Base-by-base conservation (phyloP, 2,113 vertebrate genomes). In the Entomyzon cyanotis region DNA sequence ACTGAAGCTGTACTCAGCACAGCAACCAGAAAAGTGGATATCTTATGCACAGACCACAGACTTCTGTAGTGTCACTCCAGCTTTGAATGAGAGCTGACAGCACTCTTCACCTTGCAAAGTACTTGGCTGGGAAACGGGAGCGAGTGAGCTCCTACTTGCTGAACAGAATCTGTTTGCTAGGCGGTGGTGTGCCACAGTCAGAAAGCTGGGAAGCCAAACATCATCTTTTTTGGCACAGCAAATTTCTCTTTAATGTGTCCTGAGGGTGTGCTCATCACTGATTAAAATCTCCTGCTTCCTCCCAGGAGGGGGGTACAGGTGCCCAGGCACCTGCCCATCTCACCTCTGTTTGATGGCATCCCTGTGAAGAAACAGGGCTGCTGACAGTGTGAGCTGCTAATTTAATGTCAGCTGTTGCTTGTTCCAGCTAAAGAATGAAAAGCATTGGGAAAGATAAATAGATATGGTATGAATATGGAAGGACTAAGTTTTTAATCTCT, bases 181-280 rank as follows among this genome's bases (percentile, higher is more conserved):
- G 25, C 25, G 50, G 28, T 27, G 31, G 25, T 47, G 30, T 0
- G 0, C 18, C 41, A 30, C 28, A 77, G 39, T 58, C 37, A 77
- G 64, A 30, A n/a, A 84, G 14, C 46, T 67, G 50, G 11, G 33
- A 84, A 91, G 50, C 28, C 28, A 62, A 31, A 27, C 30, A 6
- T 27, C 9, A 35, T n/a, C 12, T 5, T 50, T 80, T 77, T 81
- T 58, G 37, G 23, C 46, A 39, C 15, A 47, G 21, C 13, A 35
- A 24, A 52, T 75, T 65, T 74, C 30, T 85, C 11, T 47, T 19
- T 52, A 58, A 35, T 12, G 4, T 30, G 6, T 25, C 46, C 20
- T 73, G n/a, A 11, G 19, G 1, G 5, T 42, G 12, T 76, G 22
- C 30, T 78, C 9, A 20, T 78, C 27, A 27, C 25, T 64, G 13